Conservation (phyloP, 2,797 vertebrate genomes). For the Chelmon rostratus region DNA sequence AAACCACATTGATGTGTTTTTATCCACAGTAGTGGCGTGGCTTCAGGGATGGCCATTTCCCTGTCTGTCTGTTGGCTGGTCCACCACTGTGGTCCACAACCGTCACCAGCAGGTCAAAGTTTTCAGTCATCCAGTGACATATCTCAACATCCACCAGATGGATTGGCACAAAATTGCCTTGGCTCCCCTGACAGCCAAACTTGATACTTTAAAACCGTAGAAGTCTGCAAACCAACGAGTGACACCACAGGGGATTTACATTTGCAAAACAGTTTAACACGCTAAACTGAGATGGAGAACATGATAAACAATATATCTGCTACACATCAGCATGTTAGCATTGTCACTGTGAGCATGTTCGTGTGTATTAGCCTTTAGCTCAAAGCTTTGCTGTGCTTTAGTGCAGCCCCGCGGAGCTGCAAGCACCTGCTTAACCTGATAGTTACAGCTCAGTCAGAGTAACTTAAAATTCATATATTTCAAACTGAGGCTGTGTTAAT, state of each 20-base stretch:
- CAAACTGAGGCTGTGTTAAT: not conserved
- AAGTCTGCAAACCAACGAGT: too few relatives aligned
- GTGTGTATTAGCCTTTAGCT: not conserved
- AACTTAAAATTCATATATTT: not conserved
- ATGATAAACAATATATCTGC: not conserved
- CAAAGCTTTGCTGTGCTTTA: not conserved
- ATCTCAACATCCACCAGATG: not conserved
- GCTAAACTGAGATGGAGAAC: not conserved
- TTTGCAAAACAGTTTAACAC: too few relatives aligned
- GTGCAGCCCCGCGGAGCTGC: not conserved
- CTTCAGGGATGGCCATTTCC: not conserved
- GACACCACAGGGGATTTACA: too few relatives aligned
- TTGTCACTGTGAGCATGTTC: not conserved
- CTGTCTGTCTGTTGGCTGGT: not conserved
- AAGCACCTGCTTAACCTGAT: too few relatives aligned
- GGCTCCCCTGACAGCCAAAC: too few relatives aligned
- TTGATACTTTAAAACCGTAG: too few relatives aligned
- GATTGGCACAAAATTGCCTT: not conserved
- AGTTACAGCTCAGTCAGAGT: not conserved
- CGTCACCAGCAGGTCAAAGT: too few relatives aligned
- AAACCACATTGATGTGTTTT: not conserved
- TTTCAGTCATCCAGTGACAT: not conserved
- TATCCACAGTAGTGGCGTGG: not conserved
- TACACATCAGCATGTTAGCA: not conserved
- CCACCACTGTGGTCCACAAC: not conserved